These are phyloP conservation scores for Encarsia formosa DNA, from an alignment of 2,888 invertebrate genomes.

Conservation along the genomic window DNA sequence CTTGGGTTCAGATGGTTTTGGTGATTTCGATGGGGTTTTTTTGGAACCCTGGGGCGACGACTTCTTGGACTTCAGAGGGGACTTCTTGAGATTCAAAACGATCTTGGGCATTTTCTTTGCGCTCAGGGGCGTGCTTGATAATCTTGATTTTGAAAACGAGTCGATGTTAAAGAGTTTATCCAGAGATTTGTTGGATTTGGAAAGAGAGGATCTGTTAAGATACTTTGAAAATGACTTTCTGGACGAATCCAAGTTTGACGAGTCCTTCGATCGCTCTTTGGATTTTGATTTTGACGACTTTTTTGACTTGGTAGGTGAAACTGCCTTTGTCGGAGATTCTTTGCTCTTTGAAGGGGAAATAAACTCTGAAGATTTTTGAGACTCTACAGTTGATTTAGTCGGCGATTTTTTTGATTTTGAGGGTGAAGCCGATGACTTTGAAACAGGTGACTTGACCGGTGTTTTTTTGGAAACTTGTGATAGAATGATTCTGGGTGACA, in stretches of 20 bases:
- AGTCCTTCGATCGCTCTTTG: too few relatives aligned
- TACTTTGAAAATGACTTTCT: too few relatives aligned
- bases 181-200: too few relatives aligned
- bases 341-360: constrained; percentile 11
- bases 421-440: background rate
- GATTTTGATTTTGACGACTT: background rate
- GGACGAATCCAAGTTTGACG: too few relatives aligned
- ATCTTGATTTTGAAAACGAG: too few relatives aligned
- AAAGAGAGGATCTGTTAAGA: too few relatives aligned
- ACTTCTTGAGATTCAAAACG: background rate
- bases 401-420: constrained; percentile 5
- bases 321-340: constrained; percentile 7
- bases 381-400: background rate
- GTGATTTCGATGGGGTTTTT: constrained; percentile 3
- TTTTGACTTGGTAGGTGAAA: background rate
- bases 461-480: constrained; percentile 7
- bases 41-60: constrained; percentile 7
- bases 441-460: background rate
- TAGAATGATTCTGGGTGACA: background rate
- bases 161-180: too few relatives aligned
- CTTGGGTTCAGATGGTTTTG: background rate
- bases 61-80: background rate
- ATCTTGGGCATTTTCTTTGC: background rate
- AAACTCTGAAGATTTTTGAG: constrained; percentile 21
- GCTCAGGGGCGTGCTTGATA: background rate